Percentiles rank a stretch among this genome's conserved stretches.
Evolutionary conservation across 2,888 invertebrate genomes (phyloP).

Genomic region (Glaucopsyche alexis): DNA sequence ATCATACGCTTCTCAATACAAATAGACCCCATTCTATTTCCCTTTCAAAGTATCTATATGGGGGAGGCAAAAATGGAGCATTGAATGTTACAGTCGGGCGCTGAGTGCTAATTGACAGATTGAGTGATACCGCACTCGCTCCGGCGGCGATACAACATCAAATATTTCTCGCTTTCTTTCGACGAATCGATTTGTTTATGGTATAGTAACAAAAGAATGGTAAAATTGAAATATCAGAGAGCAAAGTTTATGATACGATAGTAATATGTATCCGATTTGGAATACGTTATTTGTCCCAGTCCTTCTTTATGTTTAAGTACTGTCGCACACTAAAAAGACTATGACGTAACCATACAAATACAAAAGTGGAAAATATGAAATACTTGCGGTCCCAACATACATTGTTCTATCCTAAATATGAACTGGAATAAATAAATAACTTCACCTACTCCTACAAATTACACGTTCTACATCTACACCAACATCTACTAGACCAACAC

Average conservation of each 20-base stretch:
- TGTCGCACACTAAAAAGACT: too few species aligned
- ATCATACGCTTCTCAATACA: conserved; percentile 25
- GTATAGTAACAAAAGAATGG: not conserved
- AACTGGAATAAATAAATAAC: too few species aligned
- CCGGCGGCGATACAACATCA: conserved; percentile 31
- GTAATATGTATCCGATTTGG: not conserved
- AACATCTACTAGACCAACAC: too few species aligned
- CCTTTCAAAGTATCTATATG: conserved; percentile 28
- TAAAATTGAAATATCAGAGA: not conserved
- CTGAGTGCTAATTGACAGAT: conserved; percentile 64
- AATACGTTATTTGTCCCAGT: not conserved
- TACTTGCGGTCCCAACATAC: too few species aligned
- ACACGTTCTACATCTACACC: too few species aligned
- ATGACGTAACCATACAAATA: too few species aligned
- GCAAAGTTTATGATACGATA: not conserved
- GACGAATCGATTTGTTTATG: conserved; percentile 23
- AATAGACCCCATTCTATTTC: conserved; percentile 28
- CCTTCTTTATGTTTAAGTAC: too few species aligned
- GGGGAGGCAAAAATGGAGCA: conserved; percentile 30
- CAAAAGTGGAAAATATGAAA: too few species aligned
- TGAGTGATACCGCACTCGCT: conserved; percentile 61
- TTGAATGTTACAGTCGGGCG: conserved; percentile 49
- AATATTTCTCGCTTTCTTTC: conserved; percentile 24
- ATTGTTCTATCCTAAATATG: too few species aligned
- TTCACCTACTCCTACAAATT: too few species aligned